A percentile compares a stretch with the other conserved stretches of the same genome.
Evolutionary conservation across 1,140 invertebrate genomes (phyloP).

Genomic region (Bradynema listronoti): DNA sequence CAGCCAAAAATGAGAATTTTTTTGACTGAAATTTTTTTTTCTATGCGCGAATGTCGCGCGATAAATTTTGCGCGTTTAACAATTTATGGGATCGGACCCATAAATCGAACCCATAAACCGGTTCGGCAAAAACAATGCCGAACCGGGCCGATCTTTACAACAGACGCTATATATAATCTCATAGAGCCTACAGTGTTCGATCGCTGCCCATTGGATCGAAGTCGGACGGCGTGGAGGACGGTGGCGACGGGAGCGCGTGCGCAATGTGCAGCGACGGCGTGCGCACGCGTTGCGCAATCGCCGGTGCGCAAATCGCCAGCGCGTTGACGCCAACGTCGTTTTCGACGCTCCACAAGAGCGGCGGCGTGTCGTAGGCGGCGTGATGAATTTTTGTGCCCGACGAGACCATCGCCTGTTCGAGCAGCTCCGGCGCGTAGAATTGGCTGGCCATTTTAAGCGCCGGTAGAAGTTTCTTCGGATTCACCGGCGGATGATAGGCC

Average conservation of each 20-base stretch:
- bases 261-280: neutral
- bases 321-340: conserved; percentile 1
- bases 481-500: neutral
- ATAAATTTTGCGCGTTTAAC: too few relatives aligned
- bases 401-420: conserved; percentile 18
- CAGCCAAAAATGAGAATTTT: too few relatives aligned
- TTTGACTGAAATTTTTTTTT: too few relatives aligned
- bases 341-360: neutral
- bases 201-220: too few relatives aligned
- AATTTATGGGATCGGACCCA: neutral
- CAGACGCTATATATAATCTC: neutral
- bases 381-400: conserved; percentile 5
- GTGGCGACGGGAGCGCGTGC: conserved; percentile 10
- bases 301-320: neutral
- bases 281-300: neutral
- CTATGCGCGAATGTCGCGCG: too few relatives aligned
- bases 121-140: neutral
- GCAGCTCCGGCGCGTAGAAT: conserved; percentile 9
- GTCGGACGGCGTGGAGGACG: conserved; percentile 5
- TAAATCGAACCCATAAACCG: neutral
- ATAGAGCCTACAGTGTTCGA: too few relatives aligned
- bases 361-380: neutral
- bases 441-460: conserved; percentile 17
- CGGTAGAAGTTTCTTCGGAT: conserved; percentile 1
- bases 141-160: neutral